A percentile compares a stretch with the other conserved stretches of the same genome.
These are phyloP conservation scores for Rhagonycha fulva DNA, from an alignment of 2,888 invertebrate genomes.

Conservation along the genomic window DNA sequence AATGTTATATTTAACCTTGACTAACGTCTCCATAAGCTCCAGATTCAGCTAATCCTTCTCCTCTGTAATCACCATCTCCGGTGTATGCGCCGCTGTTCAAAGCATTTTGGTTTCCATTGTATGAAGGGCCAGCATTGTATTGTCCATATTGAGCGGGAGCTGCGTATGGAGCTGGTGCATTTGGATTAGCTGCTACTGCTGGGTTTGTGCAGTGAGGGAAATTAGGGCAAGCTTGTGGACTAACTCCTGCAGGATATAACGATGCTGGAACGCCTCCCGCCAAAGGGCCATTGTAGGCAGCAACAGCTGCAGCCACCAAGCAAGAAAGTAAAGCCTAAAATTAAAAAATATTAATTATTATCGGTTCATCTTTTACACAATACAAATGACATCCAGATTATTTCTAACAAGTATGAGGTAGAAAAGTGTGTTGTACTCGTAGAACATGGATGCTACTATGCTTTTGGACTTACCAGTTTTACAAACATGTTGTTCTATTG, in stretches of 20 bases:
- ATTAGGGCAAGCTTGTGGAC: conserved; percentile 54
- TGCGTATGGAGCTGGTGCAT: conserved; percentile 29
- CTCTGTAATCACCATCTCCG: conserved; percentile 54
- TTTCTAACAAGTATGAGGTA: not conserved
- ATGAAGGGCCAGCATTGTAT: conserved; percentile 24
- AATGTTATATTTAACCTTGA: conserved; percentile 28
- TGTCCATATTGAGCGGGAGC: conserved; percentile 34
- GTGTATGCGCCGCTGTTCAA: conserved; percentile 50
- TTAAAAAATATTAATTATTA: not conserved
- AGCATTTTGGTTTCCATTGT: conserved; percentile 43
- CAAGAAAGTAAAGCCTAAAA: conserved; percentile 51
- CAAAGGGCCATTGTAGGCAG: conserved; percentile 52
- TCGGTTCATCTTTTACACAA: too few relatives aligned
- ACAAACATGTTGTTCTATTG: conserved; percentile 52
- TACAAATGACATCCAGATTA: too few relatives aligned
- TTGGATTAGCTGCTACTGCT: conserved; percentile 50
- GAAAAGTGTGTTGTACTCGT: not conserved
- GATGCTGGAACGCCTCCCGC: conserved; percentile 53
- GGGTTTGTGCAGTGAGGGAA: conserved; percentile 54
- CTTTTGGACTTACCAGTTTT: conserved; percentile 54
- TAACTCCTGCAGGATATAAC: conserved; percentile 53
- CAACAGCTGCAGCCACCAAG: conserved; percentile 45
- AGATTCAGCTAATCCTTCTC: conserved; percentile 54
- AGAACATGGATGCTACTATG: conserved; percentile 10
- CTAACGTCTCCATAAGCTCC: conserved; percentile 48